Evolutionary conservation across 2,113 vertebrate genomes (phyloP), one percentile per base, ranked within the genome.

Genomic region (Cyprinodon tularosa): DNA sequence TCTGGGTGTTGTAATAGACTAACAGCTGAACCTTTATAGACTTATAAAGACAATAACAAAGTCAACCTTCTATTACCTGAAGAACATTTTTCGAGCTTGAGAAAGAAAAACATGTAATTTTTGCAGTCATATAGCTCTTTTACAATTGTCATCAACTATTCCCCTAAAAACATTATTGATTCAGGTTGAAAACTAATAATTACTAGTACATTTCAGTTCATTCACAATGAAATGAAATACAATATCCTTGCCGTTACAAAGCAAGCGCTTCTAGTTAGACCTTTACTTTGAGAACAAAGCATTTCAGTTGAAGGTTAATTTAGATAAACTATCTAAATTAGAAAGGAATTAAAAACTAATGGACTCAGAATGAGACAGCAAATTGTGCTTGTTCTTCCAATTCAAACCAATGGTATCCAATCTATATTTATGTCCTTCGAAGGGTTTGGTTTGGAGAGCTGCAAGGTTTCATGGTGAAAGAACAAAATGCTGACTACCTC

Each of bases 301-400:
- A 15, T 50, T 50, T 4, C 63, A 84, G 77, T 87, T 84, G 84
- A 90, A 90, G 89, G 91, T 89, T 89, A 84, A 71, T 12, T 72
- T 42, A 81, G 74, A 81, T 66, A 81, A 71, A 78, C 62, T 40
- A 74, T 78, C 59, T 66, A 62, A 76, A 90, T 91, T 77, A 86
- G 77, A 78, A 37, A 62, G 4, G 66, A 76, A 88, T 89, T 85
- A 91, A 91, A 87, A 91, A 91, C 84, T 90, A 88, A 91, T 89
- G 78, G 81, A 66, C 71, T 81, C 70, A 15, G 78, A 93, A 90
- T 81, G 71, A 89, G 84, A 77, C 78, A 74, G 87, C 83, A 86
- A 88, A 81, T 87, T 74, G 81, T 71, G 74, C 76, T 74, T 38
- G 82, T 80, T 75, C 68, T 45, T 70, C 79, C 65, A 76, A 76